These are phyloP conservation scores for Drosophila rellima DNA, from an alignment of 2,888 invertebrate species.

Conservation along the genomic window DNA sequence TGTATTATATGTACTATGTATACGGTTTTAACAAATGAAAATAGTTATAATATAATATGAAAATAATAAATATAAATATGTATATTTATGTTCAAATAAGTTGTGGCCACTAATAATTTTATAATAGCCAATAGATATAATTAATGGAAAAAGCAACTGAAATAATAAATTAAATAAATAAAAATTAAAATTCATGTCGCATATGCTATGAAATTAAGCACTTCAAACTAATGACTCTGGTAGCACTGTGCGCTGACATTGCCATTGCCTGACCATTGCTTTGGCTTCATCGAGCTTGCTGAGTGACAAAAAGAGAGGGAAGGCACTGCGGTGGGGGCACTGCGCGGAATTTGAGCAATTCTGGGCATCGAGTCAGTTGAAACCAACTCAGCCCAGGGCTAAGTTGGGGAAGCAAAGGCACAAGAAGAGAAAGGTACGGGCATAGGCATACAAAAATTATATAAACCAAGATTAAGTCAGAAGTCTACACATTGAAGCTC, in stretches of 20 bases:
- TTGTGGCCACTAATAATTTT: too few relatives aligned
- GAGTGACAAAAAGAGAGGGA: neutral
- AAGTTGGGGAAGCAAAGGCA: slow-evolving; percentile 8
- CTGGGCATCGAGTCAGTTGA: slow-evolving; percentile 42
- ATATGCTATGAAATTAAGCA: neutral
- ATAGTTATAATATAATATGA: too few relatives aligned
- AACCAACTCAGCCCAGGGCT: slow-evolving; percentile 4
- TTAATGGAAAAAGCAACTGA: too few relatives aligned
- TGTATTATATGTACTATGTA: too few relatives aligned
- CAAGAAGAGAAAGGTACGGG: neutral
- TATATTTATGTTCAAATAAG: too few relatives aligned
- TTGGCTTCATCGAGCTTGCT: slow-evolving; percentile 43
- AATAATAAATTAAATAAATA: too few relatives aligned
- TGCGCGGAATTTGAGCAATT: slow-evolving; percentile 53
- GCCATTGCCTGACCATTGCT: slow-evolving; percentile 51
- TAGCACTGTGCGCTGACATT: slow-evolving; percentile 40
- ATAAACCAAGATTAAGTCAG: slow-evolving; percentile 67
- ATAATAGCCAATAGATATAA: too few relatives aligned
- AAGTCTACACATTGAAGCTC: slow-evolving; percentile 62
- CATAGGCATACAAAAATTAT: slow-evolving; percentile 68
- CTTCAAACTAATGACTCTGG: neutral
- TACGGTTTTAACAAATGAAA: too few relatives aligned
- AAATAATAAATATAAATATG: too few relatives aligned
- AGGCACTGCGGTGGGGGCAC: neutral
- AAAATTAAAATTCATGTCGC: too few relatives aligned